Conservation (phyloP, 2,888 invertebrate species). For the Nephrocerus scutellatus region DNA sequence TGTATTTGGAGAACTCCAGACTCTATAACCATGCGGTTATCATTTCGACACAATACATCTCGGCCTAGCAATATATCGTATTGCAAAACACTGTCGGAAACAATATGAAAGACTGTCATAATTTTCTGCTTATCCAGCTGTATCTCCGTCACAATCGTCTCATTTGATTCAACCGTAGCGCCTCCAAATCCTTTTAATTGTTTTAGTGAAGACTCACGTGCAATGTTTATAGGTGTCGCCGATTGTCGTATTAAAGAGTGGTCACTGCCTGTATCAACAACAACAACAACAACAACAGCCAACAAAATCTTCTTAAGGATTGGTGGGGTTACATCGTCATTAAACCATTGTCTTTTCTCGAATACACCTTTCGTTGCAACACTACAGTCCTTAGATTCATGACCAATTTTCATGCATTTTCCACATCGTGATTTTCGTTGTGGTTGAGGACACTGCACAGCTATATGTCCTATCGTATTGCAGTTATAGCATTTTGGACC, state of each 20-base stretch:
- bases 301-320: slow-evolving; percentile 6
- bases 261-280: slow-evolving; percentile 16
- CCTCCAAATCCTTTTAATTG: slow-evolving; percentile 19
- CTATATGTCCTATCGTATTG: too few species aligned
- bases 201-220: slow-evolving; percentile 1
- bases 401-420: too few species aligned
- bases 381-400: too few species aligned
- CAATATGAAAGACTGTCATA: slow-evolving; percentile 7
- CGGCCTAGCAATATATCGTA: slow-evolving; percentile 14
- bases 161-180: slow-evolving; percentile 9
- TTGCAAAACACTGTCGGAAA: slow-evolving; percentile 14
- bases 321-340: slow-evolving; percentile 1
- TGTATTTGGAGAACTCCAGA: slow-evolving; percentile 17
- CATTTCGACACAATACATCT: slow-evolving; percentile 15
- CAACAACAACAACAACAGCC: too few species aligned
- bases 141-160: slow-evolving; percentile 7
- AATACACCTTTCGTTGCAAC: too few species aligned
- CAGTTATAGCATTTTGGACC: slow-evolving; percentile 11
- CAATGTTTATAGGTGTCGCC: neutral
- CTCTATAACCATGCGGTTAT: slow-evolving; percentile 11
- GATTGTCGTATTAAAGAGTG: slow-evolving; percentile 10
- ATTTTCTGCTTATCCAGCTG: slow-evolving; percentile 8
- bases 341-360: too few species aligned
- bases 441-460: too few species aligned
- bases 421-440: too few species aligned